Conservation (phyloP, 2,113 vertebrate genomes). For the Pica pica region DNA sequence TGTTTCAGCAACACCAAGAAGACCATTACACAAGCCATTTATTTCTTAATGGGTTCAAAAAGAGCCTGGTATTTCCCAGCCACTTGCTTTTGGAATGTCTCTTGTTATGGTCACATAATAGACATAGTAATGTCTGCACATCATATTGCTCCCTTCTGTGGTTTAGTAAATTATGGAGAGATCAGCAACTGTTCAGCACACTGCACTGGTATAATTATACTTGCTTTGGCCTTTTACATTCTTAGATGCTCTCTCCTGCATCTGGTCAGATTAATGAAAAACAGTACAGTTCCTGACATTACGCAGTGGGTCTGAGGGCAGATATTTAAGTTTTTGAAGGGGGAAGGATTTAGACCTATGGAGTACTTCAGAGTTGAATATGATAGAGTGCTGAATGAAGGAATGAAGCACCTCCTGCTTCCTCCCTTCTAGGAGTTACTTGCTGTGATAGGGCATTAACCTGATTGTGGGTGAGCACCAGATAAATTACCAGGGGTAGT, state of each 20-base stretch:
- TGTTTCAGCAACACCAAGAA: background rate
- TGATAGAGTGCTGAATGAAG: background rate
- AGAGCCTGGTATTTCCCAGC: background rate
- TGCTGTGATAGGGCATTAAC: background rate
- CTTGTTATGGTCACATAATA: constrained; percentile 26
- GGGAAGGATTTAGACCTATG: background rate
- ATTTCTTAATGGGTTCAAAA: constrained; percentile 42
- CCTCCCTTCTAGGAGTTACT: background rate
- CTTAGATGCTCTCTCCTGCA: background rate
- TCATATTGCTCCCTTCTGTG: constrained; percentile 13
- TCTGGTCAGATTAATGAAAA: background rate
- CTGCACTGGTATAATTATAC: background rate
- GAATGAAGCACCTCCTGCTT: background rate
- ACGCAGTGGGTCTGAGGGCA: background rate
- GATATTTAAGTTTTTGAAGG: background rate
- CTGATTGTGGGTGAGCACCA: background rate
- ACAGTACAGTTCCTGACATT: background rate
- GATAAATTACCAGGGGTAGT: background rate
- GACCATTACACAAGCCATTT: constrained; percentile 43
- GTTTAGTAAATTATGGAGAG: constrained; percentile 27
- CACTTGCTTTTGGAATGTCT: background rate
- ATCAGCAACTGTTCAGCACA: background rate
- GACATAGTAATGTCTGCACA: constrained; percentile 1
- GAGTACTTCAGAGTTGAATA: background rate
- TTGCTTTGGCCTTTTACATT: background rate